Evolutionary conservation across 2,888 invertebrate species (phyloP).

Genomic region (Eustalomyia histrio): DNA sequence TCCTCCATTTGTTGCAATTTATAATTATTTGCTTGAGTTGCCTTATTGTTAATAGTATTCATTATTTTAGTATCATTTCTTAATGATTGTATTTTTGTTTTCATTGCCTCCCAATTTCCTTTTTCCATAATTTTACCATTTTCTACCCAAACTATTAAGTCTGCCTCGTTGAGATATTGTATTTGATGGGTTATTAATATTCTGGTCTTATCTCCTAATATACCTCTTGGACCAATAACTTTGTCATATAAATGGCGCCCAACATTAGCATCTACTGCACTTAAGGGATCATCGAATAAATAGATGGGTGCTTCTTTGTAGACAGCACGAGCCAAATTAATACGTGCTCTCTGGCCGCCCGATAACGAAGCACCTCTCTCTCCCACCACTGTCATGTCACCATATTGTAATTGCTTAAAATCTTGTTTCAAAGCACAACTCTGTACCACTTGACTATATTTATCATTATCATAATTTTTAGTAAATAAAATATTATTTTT

Average conservation of each 20-base stretch:
- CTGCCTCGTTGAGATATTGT: constrained; percentile 84
- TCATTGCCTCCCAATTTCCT: constrained; percentile 80
- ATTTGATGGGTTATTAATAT: constrained; percentile 90
- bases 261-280: constrained; percentile 89
- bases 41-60: neutral
- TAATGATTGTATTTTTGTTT: neutral
- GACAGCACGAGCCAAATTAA: constrained; percentile 86
- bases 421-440: constrained; percentile 76
- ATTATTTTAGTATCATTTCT: neutral
- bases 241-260: constrained; percentile 87
- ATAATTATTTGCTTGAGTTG: constrained; percentile 13
- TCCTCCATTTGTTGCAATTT: constrained; percentile 53
- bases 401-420: constrained; percentile 83
- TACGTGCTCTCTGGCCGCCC: constrained; percentile 87
- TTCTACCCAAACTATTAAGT: constrained; percentile 83
- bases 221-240: constrained; percentile 82
- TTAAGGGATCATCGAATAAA: constrained; percentile 89
- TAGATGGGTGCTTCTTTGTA: constrained; percentile 87
- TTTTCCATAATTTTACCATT: constrained; percentile 79
- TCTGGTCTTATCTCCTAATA: constrained; percentile 83
- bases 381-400: constrained; percentile 85
- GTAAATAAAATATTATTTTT: constrained; percentile 89
- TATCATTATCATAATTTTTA: constrained; percentile 81
- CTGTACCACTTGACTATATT: constrained; percentile 83
- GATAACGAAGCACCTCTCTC: constrained; percentile 87